Base-by-base conservation (phyloP, 2,113 vertebrate genomes). In the Podocnemis expansa region DNA sequence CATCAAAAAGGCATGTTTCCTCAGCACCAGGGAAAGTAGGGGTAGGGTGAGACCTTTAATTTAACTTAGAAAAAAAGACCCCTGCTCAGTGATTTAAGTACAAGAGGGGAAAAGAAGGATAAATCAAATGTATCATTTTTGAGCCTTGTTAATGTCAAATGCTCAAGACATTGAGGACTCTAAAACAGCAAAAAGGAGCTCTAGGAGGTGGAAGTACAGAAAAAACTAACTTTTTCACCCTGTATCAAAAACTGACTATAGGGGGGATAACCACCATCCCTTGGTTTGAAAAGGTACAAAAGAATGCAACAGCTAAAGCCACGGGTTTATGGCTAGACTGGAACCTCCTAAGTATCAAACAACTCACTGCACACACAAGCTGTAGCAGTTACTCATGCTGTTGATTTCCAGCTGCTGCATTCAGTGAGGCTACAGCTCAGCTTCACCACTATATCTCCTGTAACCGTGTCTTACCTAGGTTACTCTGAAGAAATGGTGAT, bases 291-390 rank as follows among this genome's bases (percentile, higher is more conserved):
- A 76, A 45, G 16, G 24, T 21, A 87, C 38, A 5, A 5, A 2
- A 70, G 21, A 58, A 6, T 21, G 13, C 43, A 45, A 16, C 38
- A 41, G 22, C 34, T 55, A 55, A 63, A 49, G 14, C 56, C 11
- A 7, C 2, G 22, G 6, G 49, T 0, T 11, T 8, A n/a, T 58
- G 58, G 58, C 78, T 60, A 14, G 5, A 1, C 51, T 1, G 73
- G 24, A 91, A 49, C 63, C 19, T 67, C 16, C 1, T 0, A 5
- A 2, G 9, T 3, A 75, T 19, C 3, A 54, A 45, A 24, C 38
- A 16, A 0, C 19, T 47, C 3, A 1, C 41, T 11, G 31, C 27
- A 12, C 1, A 1, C 0, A 17, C n/a, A 67, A 38, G 16, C n/a
- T 70, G 17, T 70, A 70, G 21, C 19, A 70, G 63, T 34, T n/a